Evolutionary conservation across 2,888 invertebrate genomes (phyloP), one percentile per base, ranked within the genome.

Genomic region (Diabrotica balteata): DNA sequence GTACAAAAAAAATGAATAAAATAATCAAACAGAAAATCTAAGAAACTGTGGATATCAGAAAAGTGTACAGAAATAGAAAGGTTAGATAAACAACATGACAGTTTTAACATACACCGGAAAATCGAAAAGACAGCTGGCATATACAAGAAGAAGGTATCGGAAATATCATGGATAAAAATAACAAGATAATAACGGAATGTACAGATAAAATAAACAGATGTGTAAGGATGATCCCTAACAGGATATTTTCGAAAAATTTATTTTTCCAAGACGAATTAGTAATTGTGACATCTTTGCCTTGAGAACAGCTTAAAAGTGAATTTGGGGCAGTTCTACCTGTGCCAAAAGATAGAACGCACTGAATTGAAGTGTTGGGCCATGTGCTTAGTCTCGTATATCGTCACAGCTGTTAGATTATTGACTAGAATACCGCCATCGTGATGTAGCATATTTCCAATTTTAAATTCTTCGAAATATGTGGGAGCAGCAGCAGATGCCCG

Each of bases 401-500:
- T 97, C 7, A 96, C 90, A 4, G 93, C 94, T 9, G 94, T 90
- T 0, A 96, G 96, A 84, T 96, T 97, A 85, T 96, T 96, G 9
- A 91, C 90, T 82, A 95, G 85, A 76, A 95, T 89, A 44, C 96
- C 95, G 72, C 93, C 92, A 84, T 94, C 94, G 90, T 90, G 91
- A 78, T 91, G 91, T 74, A 93, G 82, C 75, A 88, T 86, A 8
- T 90, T 90, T 65, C 90, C 90, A 22, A 91, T 85, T 72, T 88
- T 87, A 80, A 90, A 93, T 84, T 95, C 96, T 79, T 92, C 90
- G 85, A 95, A 97, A 86, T 95, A 96, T 0, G 94, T 93, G 4
- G 96, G 97, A 7, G 96, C 96, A 54, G 96, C 96, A 53, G 95
- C 93, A 0, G 95, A 95, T 0, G 96, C 96, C 73, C 95, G 85